Base-by-base conservation (phyloP, 2,888 invertebrate species). In the Emmelina monodactyla region DNA sequence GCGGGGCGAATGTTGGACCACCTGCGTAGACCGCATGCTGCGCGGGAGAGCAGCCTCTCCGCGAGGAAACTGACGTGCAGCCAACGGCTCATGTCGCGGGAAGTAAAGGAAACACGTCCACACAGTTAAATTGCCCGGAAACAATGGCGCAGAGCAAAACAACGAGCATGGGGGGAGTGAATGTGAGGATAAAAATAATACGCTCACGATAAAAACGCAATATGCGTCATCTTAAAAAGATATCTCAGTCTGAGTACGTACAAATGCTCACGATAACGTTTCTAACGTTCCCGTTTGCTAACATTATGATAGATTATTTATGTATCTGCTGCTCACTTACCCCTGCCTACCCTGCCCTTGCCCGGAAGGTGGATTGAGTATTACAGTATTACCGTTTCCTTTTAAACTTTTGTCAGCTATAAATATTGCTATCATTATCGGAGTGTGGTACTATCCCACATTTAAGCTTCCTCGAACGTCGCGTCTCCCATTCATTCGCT, bases 21-120 rank as follows among this genome's bases (percentile, higher is more conserved):
- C 47, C 46, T 32, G 37, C 38, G 42, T 29, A 19, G 43, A 37
- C 37, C 44, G 38, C 45, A 37, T 41, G 40, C 41, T 39, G 41
- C 30, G 29, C n/a, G 2, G 3, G n/a, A 3, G n/a, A 10, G 10
- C 34, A 14, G 28, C 33, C 28, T 22, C 13, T 13, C 28, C 13
- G 13, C 16, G 30, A 14, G 15, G 2, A 2, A 31, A 6, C 10
- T 3, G 31, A n/a, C 14, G 7, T 14, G 31, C n/a, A 9, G 29
- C 11, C 11, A 31, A 9, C 15, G 25, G 14, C 31, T 14, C n/a
- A 9, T 14, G 31, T 14, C 9, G 14, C 11, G n/a, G 31, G 4
- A 15, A 14, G 31, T 14, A 14, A 14, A 14, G 11, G 4, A 10
- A 31, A 31, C 3, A 15, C 14, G 14, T 9, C 3, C n/a, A 14